These are phyloP conservation scores for Phyllostomus discolor DNA, from an alignment of 2,113 vertebrate species.

Conservation along the genomic window DNA sequence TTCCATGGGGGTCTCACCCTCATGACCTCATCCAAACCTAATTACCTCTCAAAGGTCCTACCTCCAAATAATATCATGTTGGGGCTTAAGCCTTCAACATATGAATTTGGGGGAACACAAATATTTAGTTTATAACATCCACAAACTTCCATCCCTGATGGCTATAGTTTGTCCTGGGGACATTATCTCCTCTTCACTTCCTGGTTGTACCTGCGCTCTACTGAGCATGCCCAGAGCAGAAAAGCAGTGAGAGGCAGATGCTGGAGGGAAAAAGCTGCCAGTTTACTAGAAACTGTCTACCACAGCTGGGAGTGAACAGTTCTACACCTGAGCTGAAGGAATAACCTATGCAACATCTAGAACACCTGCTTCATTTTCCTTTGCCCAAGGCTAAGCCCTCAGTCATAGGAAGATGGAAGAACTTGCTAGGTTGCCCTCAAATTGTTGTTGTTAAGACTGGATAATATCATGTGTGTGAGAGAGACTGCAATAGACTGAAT, in stretches of 20 bases:
- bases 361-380: slow-evolving; percentile 1
- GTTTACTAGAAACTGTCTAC: not conserved
- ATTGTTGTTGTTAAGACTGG: not conserved
- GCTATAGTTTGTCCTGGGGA: not conserved
- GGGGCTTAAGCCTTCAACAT: not conserved
- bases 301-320: not conserved
- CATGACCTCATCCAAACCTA: not conserved
- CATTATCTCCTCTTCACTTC: not conserved
- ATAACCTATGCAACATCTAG: not conserved
- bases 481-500: not conserved
- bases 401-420: not conserved
- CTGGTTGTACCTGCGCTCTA: not conserved
- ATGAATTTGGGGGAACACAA: not conserved
- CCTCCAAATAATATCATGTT: not conserved
- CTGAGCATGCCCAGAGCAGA: not conserved
- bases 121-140: not conserved
- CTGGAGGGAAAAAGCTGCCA: not conserved
- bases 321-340: not conserved
- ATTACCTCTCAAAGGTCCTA: not conserved
- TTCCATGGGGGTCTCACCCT: not conserved
- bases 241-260: not conserved
- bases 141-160: not conserved
- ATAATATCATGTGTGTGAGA: not conserved
- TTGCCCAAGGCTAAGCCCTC: not conserved
- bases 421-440: not conserved